A percentile compares a stretch with the other conserved stretches of the same genome.
These are phyloP conservation scores for Allolobophora icterica DNA, from an alignment of 2,888 invertebrate genomes.

Conservation along the genomic window DNA sequence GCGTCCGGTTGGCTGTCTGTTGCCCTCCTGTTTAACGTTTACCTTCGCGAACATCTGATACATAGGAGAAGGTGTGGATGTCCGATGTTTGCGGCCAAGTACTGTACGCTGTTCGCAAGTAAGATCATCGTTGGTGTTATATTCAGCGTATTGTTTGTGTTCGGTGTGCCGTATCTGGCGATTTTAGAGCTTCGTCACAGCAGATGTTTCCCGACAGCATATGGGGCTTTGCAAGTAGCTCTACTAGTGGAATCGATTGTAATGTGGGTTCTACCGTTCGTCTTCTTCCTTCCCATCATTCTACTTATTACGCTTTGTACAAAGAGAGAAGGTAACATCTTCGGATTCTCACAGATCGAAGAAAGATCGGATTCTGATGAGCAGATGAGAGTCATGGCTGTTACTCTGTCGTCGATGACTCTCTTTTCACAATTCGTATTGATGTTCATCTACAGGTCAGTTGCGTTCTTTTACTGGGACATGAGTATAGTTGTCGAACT, in stretches of 20 bases:
- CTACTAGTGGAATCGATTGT: neutral
- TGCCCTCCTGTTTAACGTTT: slow-evolving; percentile 14
- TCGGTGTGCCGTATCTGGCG: neutral
- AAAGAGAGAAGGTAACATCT: neutral
- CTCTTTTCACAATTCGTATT: neutral
- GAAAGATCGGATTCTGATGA: neutral
- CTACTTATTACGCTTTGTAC: neutral
- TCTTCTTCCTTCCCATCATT: neutral
- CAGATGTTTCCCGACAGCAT: neutral
- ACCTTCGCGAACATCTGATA: neutral
- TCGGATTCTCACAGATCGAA: neutral
- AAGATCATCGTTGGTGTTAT: slow-evolving; percentile 14
- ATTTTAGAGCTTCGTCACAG: neutral
- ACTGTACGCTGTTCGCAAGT: slow-evolving; percentile 25
- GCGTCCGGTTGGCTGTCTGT: slow-evolving; percentile 19
- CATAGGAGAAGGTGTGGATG: slow-evolving; percentile 3
- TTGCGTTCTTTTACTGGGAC: too few species aligned
- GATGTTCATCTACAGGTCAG: neutral
- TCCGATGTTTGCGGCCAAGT: slow-evolving; percentile 23
- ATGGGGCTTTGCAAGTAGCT: neutral
- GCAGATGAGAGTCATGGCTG: neutral
- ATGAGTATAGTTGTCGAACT: neutral
- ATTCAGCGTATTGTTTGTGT: neutral
- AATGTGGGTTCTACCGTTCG: neutral
- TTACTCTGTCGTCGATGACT: neutral